Evolutionary conservation across 2,113 vertebrate species (phyloP).

Genomic region (Heliornis fulica): DNA sequence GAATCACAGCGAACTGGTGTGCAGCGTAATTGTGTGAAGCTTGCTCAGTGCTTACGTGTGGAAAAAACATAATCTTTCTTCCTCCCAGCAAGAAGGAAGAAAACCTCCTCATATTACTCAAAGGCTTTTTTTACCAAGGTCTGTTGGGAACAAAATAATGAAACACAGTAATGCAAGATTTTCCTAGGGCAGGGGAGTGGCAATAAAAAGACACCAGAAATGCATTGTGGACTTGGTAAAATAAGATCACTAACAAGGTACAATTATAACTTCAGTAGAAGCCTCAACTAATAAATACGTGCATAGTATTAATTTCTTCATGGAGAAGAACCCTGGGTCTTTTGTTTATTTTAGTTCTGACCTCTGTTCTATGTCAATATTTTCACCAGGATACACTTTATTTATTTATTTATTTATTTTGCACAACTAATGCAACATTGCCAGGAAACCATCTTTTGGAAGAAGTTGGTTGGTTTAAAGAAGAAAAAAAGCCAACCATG

Average conservation of each 20-base stretch:
- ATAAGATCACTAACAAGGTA: neutral
- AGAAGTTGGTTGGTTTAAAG: neutral
- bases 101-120: neutral
- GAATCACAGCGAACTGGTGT: neutral
- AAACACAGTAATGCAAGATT: neutral
- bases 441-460: neutral
- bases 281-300: neutral
- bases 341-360: neutral
- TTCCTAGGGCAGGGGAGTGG: neutral
- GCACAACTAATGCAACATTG: neutral
- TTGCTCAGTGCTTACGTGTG: neutral
- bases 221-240: neutral
- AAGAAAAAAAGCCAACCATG: neutral
- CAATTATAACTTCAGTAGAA: neutral
- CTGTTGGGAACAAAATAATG: slow-evolving; percentile 1
- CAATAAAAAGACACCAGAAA: neutral
- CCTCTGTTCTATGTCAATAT: neutral
- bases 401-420: neutral
- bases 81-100: neutral
- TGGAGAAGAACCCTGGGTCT: neutral
- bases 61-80: neutral
- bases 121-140: neutral
- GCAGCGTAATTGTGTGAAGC: neutral
- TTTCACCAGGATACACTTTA: neutral
- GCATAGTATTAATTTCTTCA: neutral